Evolutionary conservation across 2,888 invertebrate genomes (phyloP).

Genomic region (Ophraella communa): DNA sequence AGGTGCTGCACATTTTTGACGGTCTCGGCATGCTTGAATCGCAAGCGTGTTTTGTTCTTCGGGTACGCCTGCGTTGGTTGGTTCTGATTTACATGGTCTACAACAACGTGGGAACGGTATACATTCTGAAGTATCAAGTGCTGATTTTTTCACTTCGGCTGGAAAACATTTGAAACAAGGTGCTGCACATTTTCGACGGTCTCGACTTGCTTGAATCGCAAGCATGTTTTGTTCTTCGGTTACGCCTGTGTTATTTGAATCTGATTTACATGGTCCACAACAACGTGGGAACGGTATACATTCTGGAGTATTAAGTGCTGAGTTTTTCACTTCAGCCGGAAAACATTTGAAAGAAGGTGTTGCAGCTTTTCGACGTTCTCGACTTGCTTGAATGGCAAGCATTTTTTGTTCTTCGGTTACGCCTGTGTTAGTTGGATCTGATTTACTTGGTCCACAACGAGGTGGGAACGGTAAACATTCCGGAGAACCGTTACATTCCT

Average conservation of each 20-base stretch:
- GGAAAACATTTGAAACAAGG: not conserved
- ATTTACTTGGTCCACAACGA: slow-evolving; percentile 60
- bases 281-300: slow-evolving; percentile 61
- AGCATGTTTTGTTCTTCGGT: not conserved
- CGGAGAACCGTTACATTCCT: slow-evolving; percentile 62
- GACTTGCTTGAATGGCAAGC: not conserved
- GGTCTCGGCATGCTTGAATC: too few relatives aligned
- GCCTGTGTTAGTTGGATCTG: slow-evolving; percentile 16
- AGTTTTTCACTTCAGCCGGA: too few relatives aligned
- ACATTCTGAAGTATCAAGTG: too few relatives aligned
- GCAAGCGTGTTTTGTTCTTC: too few relatives aligned
- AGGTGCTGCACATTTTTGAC: too few relatives aligned
- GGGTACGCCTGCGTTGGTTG: too few relatives aligned
- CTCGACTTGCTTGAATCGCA: not conserved
- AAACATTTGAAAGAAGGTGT: not conserved
- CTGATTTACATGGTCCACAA: slow-evolving; percentile 59
- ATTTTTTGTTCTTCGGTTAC: not conserved
- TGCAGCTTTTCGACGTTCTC: not conserved
- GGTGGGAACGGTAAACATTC: slow-evolving; percentile 61
- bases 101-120: too few relatives aligned
- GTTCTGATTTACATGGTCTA: too few relatives aligned
- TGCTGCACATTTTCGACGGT: not conserved
- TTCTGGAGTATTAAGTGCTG: too few relatives aligned
- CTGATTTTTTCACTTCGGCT: not conserved
- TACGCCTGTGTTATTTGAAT: not conserved